Percentiles rank a stretch among this genome's conserved stretches.
Conservation (phyloP, 30 jellyfish, hydroid and myxozoan species). For the Chrysaora quinquecirrha region DNA sequence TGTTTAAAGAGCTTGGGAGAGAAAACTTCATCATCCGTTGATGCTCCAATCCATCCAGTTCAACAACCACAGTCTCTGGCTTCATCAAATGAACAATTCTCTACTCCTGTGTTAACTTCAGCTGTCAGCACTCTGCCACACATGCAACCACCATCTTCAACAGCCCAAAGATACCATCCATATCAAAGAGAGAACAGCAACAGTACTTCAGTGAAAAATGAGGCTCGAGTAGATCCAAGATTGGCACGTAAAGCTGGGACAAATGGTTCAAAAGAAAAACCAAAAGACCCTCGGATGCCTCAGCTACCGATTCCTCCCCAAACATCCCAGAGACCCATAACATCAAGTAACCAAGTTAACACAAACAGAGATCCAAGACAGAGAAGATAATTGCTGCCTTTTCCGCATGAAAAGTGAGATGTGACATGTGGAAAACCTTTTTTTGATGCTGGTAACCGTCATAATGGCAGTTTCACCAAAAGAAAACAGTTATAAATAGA, state of each 20-base stretch:
- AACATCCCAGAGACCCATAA: conserved; percentile 17
- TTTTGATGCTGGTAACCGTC: no score
- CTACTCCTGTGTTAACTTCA: background rate
- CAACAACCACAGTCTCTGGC: background rate
- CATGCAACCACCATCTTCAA: conserved; percentile 11
- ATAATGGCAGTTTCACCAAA: no score
- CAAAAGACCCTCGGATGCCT: conserved; percentile 79
- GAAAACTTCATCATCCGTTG: background rate
- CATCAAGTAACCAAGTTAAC: conserved; percentile 54
- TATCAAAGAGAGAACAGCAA: conserved; percentile 58
- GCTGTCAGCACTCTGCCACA: background rate
- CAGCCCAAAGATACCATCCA: conserved; percentile 64
- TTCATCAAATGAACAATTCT: background rate
- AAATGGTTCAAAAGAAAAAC: conserved; percentile 50
- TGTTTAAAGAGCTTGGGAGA: background rate
- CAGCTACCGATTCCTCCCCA: conserved; percentile 35
- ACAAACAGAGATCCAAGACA: conserved; percentile 79
- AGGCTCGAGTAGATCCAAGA: conserved; percentile 42
- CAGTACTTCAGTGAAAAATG: conserved; percentile 5
- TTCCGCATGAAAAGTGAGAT: no score
- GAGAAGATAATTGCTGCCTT: conserved; percentile 56
- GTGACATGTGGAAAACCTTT: no score
- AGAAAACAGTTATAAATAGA: no score
- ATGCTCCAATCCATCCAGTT: background rate
- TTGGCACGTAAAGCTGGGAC: conserved; percentile 13